Evolutionary conservation across 2,113 vertebrate genomes (phyloP), one percentile per base, ranked within the genome.

Genomic region (Limnothrissa miodon): DNA sequence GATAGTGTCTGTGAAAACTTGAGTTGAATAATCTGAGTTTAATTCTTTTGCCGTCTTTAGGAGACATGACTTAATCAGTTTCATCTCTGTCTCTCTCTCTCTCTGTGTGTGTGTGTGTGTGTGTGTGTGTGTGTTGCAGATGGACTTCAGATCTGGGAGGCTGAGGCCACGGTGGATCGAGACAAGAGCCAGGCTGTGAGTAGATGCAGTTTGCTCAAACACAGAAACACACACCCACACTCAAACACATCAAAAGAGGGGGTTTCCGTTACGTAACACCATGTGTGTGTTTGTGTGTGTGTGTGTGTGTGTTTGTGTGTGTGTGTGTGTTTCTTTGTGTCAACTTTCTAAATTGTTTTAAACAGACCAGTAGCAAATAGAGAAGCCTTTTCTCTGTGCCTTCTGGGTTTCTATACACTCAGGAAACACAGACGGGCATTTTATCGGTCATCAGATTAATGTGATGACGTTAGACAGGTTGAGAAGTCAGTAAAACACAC

Each of bases 141-240:
- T 90, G 98, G 97, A 10, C 94, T 96, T 87, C 96, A 99, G 81
- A 96, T 98, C 88, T 99, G 98, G 97, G 97, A 99, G 89, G 95
- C 95, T 86, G 97, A 98, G 56, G 97, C 98, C 2, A 96, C 94
- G 0, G 97, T 98, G 89, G 97, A 99, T 92, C 95, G 97, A 91
- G 96, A 98, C 86, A 99, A 99, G 92, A 98, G 97, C 90, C 97
- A 97, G 88, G 89, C 96, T 85, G 98, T 98, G 91, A 97, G 97
- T 96, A 86, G 45, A 51, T 23, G 6, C 1, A 5, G 2, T 44
- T 62, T 11, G n/a, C n/a, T 36, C 39, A 48, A 48, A 78, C n/a
- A 45, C 66, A 29, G 17, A 56, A 23, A 78, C 15, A n/a, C 15
- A 80, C 21, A n/a, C 15, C 48, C 9, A 29, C 62, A 70, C 59